These are phyloP conservation scores for Tamandua tetradactyla DNA, from an alignment of 2,797 vertebrate species.

Conservation along the genomic window DNA sequence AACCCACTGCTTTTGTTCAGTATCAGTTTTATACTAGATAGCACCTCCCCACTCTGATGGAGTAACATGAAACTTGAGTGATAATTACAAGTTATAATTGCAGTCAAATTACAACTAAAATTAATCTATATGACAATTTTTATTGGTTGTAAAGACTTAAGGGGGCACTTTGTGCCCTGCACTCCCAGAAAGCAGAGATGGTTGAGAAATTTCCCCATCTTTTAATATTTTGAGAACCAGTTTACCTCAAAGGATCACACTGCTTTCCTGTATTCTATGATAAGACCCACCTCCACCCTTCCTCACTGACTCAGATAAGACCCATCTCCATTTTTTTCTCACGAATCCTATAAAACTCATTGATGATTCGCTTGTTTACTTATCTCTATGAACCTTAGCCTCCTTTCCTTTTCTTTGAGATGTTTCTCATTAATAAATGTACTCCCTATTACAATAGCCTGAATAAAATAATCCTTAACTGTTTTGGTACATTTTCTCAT, in stretches of 20 bases:
- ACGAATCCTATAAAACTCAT: not conserved
- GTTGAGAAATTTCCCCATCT: not conserved
- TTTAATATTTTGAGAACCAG: not conserved
- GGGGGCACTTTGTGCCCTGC: not conserved
- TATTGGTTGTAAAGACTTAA: not conserved
- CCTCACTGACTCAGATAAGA: not conserved
- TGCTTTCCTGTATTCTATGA: not conserved
- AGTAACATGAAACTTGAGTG: not conserved
- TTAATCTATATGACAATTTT: conserved; percentile 12
- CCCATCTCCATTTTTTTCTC: not conserved
- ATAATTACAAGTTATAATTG: not conserved
- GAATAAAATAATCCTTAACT: conserved; percentile 2
- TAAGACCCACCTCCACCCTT: not conserved
- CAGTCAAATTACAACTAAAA: not conserved
- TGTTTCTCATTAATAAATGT: not conserved
- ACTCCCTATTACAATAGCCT: not conserved
- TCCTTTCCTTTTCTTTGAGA: not conserved
- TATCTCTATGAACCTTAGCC: not conserved
- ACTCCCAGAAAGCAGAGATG: not conserved
- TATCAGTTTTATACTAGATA: not conserved
- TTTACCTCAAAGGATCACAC: not conserved
- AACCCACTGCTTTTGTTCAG: too few species aligned
- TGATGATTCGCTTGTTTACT: not conserved
- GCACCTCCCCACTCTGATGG: not conserved
- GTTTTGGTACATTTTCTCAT: not conserved